Conservation (phyloP, 2,113 vertebrate genomes). For the Hippocampus mohnikei region DNA sequence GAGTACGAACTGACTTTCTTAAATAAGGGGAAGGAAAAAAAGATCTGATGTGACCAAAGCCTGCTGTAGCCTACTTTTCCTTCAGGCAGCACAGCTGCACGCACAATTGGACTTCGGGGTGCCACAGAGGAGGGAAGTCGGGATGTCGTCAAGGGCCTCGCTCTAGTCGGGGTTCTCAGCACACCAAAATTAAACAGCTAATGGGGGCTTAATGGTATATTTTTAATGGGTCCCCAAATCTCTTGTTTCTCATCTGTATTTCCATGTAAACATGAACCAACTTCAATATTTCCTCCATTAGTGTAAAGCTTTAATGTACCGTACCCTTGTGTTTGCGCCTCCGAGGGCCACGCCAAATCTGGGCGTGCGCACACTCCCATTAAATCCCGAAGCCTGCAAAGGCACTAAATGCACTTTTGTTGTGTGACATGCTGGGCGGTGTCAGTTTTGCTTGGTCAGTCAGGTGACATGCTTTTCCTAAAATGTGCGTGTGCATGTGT, state of each 20-base stretch:
- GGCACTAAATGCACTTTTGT: slow-evolving; percentile 29
- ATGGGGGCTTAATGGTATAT: not conserved
- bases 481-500: slow-evolving; percentile 2
- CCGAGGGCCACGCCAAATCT: not conserved
- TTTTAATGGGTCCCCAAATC: not conserved
- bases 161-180: not conserved
- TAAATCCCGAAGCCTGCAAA: slow-evolving; percentile 21
- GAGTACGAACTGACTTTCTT: too few species aligned
- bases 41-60: not conserved
- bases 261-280: not conserved
- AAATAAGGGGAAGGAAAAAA: too few species aligned
- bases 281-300: not conserved
- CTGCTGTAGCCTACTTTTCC: not conserved
- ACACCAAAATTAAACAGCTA: not conserved
- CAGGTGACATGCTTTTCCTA: slow-evolving; percentile 22
- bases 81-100: not conserved
- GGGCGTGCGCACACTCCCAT: not conserved
- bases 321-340: not conserved
- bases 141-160: not conserved
- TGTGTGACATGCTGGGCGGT: slow-evolving; percentile 19
- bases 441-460: slow-evolving; percentile 57
- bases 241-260: slow-evolving; percentile 2
- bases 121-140: not conserved
- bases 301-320: not conserved
- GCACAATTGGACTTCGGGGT: not conserved